A percentile compares a stretch with the other conserved stretches of the same genome.
phyloP scores from a whole-genome alignment of 2,888 invertebrate genomes.

The Drosophila austrosaltans region DNA sequence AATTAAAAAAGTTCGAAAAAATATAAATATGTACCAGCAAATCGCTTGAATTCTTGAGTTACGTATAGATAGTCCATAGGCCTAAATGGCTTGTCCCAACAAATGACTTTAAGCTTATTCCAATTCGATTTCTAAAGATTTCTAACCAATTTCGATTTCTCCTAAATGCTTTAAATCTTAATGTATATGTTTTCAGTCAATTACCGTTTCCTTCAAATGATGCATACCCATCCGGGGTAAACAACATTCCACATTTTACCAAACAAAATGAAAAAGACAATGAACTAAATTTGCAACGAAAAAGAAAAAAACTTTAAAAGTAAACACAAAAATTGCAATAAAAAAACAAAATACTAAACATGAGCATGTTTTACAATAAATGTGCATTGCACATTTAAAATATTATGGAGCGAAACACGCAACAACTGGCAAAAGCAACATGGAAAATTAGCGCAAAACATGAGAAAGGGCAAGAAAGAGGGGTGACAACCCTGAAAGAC shows the following conservation, averaged over 20 bases:
- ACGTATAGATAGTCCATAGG: too few species aligned
- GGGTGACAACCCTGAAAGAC: slow-evolving; percentile 11
- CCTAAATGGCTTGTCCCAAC: background rate
- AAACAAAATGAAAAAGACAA: slow-evolving; percentile 22
- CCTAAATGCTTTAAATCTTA: background rate
- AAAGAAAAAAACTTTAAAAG: slow-evolving; percentile 17
- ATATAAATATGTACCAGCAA: too few species aligned
- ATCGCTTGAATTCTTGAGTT: too few species aligned
- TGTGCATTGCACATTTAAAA: slow-evolving; percentile 8
- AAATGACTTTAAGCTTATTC: background rate
- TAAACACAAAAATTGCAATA: slow-evolving; percentile 28
- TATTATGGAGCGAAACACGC: background rate
- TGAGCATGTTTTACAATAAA: background rate
- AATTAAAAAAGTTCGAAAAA: too few species aligned
- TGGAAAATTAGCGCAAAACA: slow-evolving; percentile 12
- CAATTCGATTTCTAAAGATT: background rate
- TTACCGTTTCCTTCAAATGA: background rate
- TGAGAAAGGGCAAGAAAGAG: slow-evolving; percentile 1
- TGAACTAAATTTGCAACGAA: slow-evolving; percentile 38
- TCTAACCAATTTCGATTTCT: background rate
- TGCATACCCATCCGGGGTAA: slow-evolving; percentile 42
- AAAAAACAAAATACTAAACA: slow-evolving; percentile 14
- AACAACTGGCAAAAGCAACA: slow-evolving; percentile 6
- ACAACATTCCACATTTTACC: slow-evolving; percentile 50
- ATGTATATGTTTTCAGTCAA: background rate